phyloP scores from a whole-genome alignment of 2,797 vertebrate species.

The Sebastes hubbsi region DNA sequence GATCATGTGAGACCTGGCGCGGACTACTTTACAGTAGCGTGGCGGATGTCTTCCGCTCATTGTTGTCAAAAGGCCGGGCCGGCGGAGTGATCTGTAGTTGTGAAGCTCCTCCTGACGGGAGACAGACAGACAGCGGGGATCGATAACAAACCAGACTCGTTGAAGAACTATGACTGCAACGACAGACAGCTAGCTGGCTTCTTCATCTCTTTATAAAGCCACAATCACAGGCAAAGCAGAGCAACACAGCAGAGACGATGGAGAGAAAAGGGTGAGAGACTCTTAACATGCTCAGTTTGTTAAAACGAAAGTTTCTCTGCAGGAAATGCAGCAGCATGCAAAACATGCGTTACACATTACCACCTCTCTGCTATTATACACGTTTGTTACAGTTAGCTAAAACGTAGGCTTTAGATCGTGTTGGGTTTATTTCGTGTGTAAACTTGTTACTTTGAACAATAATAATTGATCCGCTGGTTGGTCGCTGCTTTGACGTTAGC shows the following conservation, averaged over 20 bases:
- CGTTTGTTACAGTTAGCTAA: neutral
- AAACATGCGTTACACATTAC: slow-evolving; percentile 25
- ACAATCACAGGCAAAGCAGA: neutral
- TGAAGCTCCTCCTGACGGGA: slow-evolving; percentile 50
- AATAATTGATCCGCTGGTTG: neutral
- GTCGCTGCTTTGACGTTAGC: slow-evolving; percentile 6
- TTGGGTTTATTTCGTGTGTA: rapidly evolving
- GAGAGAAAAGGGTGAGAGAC: slow-evolving; percentile 92
- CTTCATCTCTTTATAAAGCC: neutral
- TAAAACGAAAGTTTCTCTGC: slow-evolving; percentile 86
- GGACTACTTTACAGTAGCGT: slow-evolving; percentile 64
- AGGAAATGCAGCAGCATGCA: slow-evolving; percentile 66
- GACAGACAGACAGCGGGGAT: slow-evolving; percentile 52
- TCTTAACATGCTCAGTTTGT: slow-evolving; percentile 75
- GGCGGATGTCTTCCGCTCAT: slow-evolving; percentile 49
- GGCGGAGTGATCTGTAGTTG: slow-evolving; percentile 73
- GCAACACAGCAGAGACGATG: slow-evolving; percentile 78
- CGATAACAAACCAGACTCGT: slow-evolving; percentile 62
- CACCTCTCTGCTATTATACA: neutral
- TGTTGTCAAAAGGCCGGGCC: neutral
- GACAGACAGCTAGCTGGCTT: slow-evolving; percentile 26
- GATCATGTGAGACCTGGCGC: neutral
- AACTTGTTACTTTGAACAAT: neutral
- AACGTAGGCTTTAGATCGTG: rapidly evolving
- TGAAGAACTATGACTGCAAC: slow-evolving; percentile 51